Conservation (phyloP, 2,888 invertebrate species). For the Drosophila sordidapex region DNA sequence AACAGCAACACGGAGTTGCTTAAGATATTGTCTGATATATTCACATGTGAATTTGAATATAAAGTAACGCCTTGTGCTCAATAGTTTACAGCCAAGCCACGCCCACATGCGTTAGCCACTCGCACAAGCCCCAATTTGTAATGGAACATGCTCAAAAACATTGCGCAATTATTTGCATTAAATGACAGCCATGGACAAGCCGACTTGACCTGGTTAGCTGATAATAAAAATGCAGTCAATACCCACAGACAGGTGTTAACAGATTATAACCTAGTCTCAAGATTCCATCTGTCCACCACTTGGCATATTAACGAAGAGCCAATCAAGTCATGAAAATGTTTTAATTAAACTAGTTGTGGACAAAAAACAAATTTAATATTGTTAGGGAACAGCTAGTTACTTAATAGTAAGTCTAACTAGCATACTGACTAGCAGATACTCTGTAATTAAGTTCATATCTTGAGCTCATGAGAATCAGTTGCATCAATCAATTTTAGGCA, state of each 20-base stretch:
- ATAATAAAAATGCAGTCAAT: constrained; percentile 50
- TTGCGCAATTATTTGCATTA: constrained; percentile 76
- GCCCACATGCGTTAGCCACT: constrained; percentile 60
- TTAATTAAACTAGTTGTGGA: constrained; percentile 26
- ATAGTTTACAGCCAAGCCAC: constrained; percentile 42
- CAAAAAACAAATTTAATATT: no score
- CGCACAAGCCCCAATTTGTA: constrained; percentile 64
- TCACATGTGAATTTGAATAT: constrained; percentile 30
- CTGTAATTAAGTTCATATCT: not conserved
- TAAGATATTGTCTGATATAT: constrained; percentile 21
- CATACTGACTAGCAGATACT: not conserved
- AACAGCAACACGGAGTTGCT: constrained; percentile 21
- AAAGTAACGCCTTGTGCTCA: constrained; percentile 51
- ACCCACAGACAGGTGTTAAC: constrained; percentile 61
- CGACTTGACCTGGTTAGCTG: constrained; percentile 67
- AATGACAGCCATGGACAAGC: constrained; percentile 66
- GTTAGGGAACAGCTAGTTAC: not conserved
- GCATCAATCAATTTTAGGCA: not conserved
- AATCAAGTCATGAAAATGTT: constrained; percentile 42
- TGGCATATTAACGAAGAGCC: constrained; percentile 21
- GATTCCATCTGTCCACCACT: constrained; percentile 33
- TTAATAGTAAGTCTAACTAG: not conserved
- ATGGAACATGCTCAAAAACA: constrained; percentile 49
- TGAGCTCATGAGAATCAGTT: not conserved
- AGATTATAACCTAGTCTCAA: constrained; percentile 21